Percentiles rank a stretch among this genome's conserved stretches.
Evolutionary conservation across 2,113 vertebrate species (phyloP).

Genomic region (Catharus bicknelli): DNA sequence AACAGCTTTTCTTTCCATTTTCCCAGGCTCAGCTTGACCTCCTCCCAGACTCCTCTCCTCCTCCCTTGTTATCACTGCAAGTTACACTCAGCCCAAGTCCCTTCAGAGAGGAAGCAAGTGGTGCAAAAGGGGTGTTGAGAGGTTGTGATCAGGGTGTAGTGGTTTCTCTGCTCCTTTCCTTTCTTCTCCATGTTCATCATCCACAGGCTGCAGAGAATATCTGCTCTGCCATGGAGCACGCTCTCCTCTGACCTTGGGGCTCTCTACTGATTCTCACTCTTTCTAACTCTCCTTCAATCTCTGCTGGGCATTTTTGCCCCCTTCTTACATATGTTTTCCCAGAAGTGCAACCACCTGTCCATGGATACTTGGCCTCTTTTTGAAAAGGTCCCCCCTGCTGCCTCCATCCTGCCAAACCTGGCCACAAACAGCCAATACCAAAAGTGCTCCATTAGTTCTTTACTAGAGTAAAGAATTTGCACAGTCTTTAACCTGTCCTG

Average conservation of each 20-base stretch:
- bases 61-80: background rate
- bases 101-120: background rate
- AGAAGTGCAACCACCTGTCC: background rate
- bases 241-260: background rate
- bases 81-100: background rate
- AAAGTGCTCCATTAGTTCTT: background rate
- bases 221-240: background rate
- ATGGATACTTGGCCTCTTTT: background rate
- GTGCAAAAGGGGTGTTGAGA: background rate
- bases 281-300: background rate
- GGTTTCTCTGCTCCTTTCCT: background rate
- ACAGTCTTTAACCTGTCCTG: background rate
- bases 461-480: background rate
- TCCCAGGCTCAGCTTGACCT: constrained; percentile 14
- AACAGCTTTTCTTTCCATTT: background rate
- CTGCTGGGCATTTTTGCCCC: background rate
- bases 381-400: background rate
- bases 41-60: background rate
- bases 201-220: background rate
- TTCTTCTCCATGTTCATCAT: background rate
- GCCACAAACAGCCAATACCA: background rate
- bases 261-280: background rate
- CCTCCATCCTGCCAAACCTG: background rate
- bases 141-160: rapidly evolving
- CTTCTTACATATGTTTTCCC: background rate